Conservation (phyloP, 2,797 vertebrate genomes). For the Enteromius afrohamiltoni region DNA sequence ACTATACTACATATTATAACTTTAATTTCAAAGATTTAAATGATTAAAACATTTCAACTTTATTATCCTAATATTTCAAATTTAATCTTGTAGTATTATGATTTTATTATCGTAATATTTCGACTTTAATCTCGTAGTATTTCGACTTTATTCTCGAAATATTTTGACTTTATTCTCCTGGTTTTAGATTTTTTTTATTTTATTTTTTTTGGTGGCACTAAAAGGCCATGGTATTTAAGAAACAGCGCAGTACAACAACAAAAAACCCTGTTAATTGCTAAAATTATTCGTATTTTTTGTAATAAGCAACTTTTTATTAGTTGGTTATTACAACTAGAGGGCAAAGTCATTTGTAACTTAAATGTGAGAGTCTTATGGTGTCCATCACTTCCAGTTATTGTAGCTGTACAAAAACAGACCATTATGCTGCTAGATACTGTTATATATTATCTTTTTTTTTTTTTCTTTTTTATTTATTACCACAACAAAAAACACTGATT, state of each 20-base stretch:
- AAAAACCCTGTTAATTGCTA: neutral
- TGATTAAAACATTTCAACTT: too few species aligned
- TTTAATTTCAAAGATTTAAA: too few species aligned
- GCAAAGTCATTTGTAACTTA: neutral
- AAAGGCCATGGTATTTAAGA: neutral
- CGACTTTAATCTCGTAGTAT: too few species aligned
- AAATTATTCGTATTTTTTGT: neutral
- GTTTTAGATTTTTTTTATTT: too few species aligned
- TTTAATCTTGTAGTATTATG: too few species aligned
- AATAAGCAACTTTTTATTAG: neutral
- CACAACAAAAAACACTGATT: neutral
- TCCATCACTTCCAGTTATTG: neutral
- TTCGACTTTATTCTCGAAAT: too few species aligned
- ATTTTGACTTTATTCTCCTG: too few species aligned
- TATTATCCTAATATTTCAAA: too few species aligned
- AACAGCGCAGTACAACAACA: neutral
- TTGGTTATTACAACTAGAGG: neutral
- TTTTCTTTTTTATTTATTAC: neutral
- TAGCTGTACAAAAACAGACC: neutral
- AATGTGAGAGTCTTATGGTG: neutral
- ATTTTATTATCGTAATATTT: too few species aligned
- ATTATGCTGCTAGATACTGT: neutral
- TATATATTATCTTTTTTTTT: neutral
- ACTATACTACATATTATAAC: too few species aligned
- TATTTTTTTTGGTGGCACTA: too few species aligned